Evolutionary conservation across 2,888 invertebrate species (phyloP).

Genomic region (Ochropleura leucogaster): DNA sequence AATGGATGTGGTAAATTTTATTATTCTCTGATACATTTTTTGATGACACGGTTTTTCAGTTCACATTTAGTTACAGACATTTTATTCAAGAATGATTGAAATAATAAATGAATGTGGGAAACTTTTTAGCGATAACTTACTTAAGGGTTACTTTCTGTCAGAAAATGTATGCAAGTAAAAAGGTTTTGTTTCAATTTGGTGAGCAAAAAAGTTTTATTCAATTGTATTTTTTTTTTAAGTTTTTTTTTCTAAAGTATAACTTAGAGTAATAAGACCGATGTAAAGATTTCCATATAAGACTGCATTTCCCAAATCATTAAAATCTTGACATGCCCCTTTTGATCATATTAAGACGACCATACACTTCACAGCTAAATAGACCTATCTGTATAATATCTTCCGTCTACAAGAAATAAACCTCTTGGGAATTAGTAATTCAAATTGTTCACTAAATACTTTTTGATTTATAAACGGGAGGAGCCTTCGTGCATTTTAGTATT

Average conservation of each 20-base stretch:
- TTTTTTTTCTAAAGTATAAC: no score
- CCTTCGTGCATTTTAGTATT: constrained; percentile 57
- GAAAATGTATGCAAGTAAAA: neutral
- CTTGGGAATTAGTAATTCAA: constrained; percentile 80
- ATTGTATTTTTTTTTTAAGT: no score
- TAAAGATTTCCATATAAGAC: neutral
- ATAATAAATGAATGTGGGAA: neutral
- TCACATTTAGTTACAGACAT: neutral
- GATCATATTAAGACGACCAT: neutral
- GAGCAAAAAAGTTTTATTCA: no score
- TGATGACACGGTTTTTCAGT: neutral
- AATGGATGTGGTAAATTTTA: constrained; percentile 17
- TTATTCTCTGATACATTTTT: neutral
- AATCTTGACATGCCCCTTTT: neutral
- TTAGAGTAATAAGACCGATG: neutral
- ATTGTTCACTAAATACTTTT: constrained; percentile 78
- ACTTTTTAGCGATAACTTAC: neutral
- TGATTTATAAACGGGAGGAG: constrained; percentile 72
- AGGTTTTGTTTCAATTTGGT: no score
- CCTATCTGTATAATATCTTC: constrained; percentile 12
- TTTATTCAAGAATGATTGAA: neutral
- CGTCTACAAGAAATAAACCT: constrained; percentile 49
- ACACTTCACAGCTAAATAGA: neutral
- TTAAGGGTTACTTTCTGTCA: neutral
- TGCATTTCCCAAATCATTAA: neutral